Base-by-base conservation (phyloP, 2,113 vertebrate genomes). In the Picathartes gymnocephalus region DNA sequence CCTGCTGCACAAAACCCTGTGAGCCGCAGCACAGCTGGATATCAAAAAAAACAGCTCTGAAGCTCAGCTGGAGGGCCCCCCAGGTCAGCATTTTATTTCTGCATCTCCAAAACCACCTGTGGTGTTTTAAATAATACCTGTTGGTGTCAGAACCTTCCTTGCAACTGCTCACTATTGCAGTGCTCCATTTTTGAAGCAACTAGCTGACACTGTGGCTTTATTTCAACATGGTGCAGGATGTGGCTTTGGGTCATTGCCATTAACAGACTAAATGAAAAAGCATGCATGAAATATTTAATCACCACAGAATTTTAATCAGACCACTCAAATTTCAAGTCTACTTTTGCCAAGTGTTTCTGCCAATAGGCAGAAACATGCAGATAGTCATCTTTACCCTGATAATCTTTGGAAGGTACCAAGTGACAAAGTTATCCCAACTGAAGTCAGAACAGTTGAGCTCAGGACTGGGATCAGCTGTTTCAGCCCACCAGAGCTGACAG, bases 191-290 rank as follows among this genome's bases (percentile, higher is more conserved):
- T 3, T 45, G 11, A 71, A 86, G 71, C 15, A 13, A 66, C 89
- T n/a, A 61, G 71, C 62, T 14, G 33, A 31, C 44, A 21, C 15
- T 0, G 19, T 64, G 81, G 39, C 51, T 88, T 83, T 68, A 58
- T 88, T 93, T 90, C 85, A 60, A 51, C 64, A 56, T 4, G 10
- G 33, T 22, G 39, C 94, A 96, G 90, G 94, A 96, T 93, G 92
- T 95, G 90, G 94, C 85, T 95, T 82, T 47, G 33, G 18, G 76
- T 11, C n/a, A 58, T 13, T 48, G 25, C 61, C 47, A 37, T 81
- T 48, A 84, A 19, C 6, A 83, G 47, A 48, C 19, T 48, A 53
- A 40, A 53, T 2, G 11, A 54, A 73, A 83, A 90, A 66, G 50
- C 35, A 62, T 70, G 35, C 86, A 68, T 0, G 0, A 68, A 57